Evolutionary conservation across 2,113 vertebrate genomes (phyloP).

Genomic region (Probosciger aterrimus): DNA sequence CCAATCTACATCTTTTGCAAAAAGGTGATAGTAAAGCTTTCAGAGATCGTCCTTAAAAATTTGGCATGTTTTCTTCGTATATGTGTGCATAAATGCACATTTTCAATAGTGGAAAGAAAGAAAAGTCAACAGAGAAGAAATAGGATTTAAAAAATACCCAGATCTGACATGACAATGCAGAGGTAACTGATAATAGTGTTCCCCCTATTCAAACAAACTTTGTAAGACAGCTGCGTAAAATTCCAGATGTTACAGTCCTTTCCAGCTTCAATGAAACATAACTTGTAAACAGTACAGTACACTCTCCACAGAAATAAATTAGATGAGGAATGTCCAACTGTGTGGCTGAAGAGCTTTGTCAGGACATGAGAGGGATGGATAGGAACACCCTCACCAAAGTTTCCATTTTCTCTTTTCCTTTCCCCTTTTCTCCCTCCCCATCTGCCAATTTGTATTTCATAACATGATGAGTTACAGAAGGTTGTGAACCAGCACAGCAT

Average conservation of each 20-base stretch:
- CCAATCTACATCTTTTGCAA: not conserved
- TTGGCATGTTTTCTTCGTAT: not conserved
- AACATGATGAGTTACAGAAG: slow-evolving; percentile 43
- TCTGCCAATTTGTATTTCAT: slow-evolving; percentile 49
- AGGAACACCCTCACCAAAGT: not conserved
- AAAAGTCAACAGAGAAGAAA: not conserved
- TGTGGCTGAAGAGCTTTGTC: slow-evolving; percentile 18
- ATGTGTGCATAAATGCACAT: not conserved
- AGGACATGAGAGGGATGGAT: not conserved
- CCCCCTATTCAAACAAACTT: not conserved
- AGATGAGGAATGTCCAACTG: not conserved
- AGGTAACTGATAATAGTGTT: slow-evolving; percentile 21
- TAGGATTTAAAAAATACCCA: not conserved
- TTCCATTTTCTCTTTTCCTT: not conserved
- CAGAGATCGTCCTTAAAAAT: not conserved
- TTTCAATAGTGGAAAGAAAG: not conserved
- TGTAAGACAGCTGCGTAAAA: not conserved
- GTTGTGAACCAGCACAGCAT: not conserved
- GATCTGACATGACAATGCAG: not conserved
- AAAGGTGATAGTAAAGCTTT: not conserved
- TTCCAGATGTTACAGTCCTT: slow-evolving; percentile 45
- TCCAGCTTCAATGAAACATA: not conserved
- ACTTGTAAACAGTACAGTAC: slow-evolving; percentile 2
- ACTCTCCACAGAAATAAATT: not conserved
- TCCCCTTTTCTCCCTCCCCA: not conserved